Evolutionary conservation across 2,113 vertebrate species (phyloP).

Genomic region (Xyrauchen texanus): DNA sequence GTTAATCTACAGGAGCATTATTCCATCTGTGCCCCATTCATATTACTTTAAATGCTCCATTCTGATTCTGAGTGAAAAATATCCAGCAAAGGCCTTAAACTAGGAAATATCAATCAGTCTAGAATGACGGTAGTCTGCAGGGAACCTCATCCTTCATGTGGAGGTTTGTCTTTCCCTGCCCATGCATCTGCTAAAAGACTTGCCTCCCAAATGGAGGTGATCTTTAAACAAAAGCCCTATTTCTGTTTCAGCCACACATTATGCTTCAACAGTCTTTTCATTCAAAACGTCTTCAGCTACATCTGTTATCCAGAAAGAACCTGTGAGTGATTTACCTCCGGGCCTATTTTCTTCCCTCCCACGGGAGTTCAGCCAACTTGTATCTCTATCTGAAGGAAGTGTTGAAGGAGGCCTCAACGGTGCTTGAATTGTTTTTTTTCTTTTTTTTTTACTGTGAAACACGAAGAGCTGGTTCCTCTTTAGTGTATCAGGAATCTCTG

Average conservation of each 20-base stretch:
- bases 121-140: background rate
- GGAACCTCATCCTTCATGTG: background rate
- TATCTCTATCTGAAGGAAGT: conserved; percentile 59
- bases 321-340: conserved; percentile 64
- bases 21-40: too few relatives aligned
- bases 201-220: conserved; percentile 45
- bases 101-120: background rate
- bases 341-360: conserved; percentile 52
- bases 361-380: conserved; percentile 62
- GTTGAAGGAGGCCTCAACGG: conserved; percentile 63
- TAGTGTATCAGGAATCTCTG: background rate
- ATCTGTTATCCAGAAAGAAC: conserved; percentile 62
- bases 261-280: conserved; percentile 55
- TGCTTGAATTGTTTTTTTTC: background rate
- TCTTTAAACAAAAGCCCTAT: conserved; percentile 56
- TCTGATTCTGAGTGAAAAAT: background rate
- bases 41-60: too few relatives aligned
- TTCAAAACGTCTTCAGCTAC: conserved; percentile 61
- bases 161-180: background rate
- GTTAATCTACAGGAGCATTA: too few relatives aligned
- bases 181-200: conserved; percentile 47
- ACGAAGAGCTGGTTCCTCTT: background rate
- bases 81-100: background rate
- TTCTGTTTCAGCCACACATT: conserved; percentile 69
- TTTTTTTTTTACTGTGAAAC: conserved; percentile 40